Base-by-base conservation (phyloP, 2,113 vertebrate genomes). In the Salvelinus fontinalis region DNA sequence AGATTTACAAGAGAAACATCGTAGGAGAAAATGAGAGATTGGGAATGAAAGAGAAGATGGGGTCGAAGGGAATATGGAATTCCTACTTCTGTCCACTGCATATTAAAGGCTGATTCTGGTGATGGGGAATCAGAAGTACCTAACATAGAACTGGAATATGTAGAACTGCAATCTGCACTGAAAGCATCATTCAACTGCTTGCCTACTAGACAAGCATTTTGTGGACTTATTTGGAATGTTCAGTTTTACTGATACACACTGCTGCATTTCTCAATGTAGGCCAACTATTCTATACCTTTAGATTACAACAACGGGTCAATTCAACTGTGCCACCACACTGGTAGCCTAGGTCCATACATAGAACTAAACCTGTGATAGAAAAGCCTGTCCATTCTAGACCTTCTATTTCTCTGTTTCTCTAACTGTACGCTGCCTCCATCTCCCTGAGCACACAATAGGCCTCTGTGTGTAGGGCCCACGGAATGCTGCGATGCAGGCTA, bases 401-500 rank as follows among this genome's bases (percentile, higher is more conserved):
- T 34, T 87, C 69, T 66, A 74, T 79, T 70, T 70, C 87, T 85
- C 77, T 68, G 78, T 48, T 85, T 81, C 84, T 83, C 89, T 70
- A 84, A 93, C 91, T 93, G 89, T 89, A 90, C 81, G 70, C 88
- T 81, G 77, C 79, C 84, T 76, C 81, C 80, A 74, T 83, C 86
- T 91, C 79, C 75, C 74, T 24, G 81, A 75, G 83, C 80, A 78
- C 91, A 94, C 93, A 94, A 94, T 95, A 93, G 88, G 79, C 86
- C 91, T 94, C 93, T 94, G 93, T 94, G 92, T 92, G 91, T 86
- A 87, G 77, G 90, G 85, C 83, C 91, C 79, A 84, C 77, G 92
- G 93, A 94, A 94, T 94, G 91, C 91, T 90, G 91, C 74, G 88
- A 93, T 91, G 92, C 92, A 91, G 86, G 88, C 89, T 89, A 87